Evolutionary conservation across 2,888 invertebrate species (phyloP), one percentile per base, ranked within the genome.

Genomic region (Microctonus aethiopoides): DNA sequence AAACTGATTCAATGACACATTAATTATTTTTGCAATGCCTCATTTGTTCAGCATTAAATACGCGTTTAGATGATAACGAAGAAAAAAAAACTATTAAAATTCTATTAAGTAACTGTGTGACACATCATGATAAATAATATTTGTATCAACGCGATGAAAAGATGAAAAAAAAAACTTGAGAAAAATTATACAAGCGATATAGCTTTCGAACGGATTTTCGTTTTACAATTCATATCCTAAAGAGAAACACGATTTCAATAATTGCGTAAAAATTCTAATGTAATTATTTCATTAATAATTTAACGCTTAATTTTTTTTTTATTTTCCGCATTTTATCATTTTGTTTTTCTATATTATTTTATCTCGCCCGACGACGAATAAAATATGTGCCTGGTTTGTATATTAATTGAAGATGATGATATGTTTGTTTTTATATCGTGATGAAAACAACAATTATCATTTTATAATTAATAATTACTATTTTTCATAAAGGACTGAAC

Each of bases 11-110:
- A 20, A 32, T 22, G 41, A 64, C 41, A 56, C 41, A 62, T 29
- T 69, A 68, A 54, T 22, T 29, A 59, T 52, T 61, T 54, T 63
- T 56, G 66, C 63, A 66, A 70, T 41, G 54, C 59, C 54, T 52
- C 60, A 65, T 39, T 52, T 29, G 11, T 20, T 32, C 41, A n/a
- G 41, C 39, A 24, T 59, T 46, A 54, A 67, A 72, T 59, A 64
- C 67, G 63, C 36, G 61, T 41, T 34, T 46, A 11, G 52, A 62
- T 56, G 4, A 22, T 24, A 3, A 34, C n/a, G n/a, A n/a, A n/a
- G n/a, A n/a, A n/a, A n/a, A n/a, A 22, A 20, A 36, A 41, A 13
- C 39, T 36, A 22, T 26, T 36, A 5, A 61, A 34, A 26, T 24
- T 20, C 34, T 22, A 29, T 29, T 56, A 56, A 46, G 46, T 46